A percentile compares a stretch with the other conserved stretches of the same genome.
Evolutionary conservation across 2,888 invertebrate species (phyloP).

Genomic region (Leucophenga montana): DNA sequence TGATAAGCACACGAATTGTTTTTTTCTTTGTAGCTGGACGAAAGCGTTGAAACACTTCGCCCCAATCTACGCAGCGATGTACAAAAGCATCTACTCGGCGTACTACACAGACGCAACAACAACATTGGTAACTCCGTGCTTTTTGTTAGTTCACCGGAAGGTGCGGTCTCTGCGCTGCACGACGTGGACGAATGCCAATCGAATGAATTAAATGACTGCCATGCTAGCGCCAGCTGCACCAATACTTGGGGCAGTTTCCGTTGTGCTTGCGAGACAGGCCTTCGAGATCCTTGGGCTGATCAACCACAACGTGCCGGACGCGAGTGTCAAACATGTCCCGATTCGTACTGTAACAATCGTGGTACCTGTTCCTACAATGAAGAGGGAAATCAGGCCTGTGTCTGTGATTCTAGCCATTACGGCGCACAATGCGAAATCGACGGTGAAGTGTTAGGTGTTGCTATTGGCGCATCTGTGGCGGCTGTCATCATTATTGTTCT

Average conservation of each 20-base stretch:
- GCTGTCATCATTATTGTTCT: constrained; percentile 91
- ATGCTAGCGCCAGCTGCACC: constrained; percentile 82
- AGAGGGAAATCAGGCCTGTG: constrained; percentile 75
- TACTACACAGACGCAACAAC: constrained; percentile 86
- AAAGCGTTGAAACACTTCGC: constrained; percentile 82
- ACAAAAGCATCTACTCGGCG: constrained; percentile 87
- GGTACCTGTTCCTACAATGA: constrained; percentile 87
- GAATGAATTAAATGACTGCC: constrained; percentile 88
- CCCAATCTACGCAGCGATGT: constrained; percentile 83
- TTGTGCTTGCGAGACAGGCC: constrained; percentile 83
- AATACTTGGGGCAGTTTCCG: constrained; percentile 86
- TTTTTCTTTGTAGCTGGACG: constrained; percentile 76
- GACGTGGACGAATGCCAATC: constrained; percentile 92
- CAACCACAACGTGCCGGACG: constrained; percentile 82
- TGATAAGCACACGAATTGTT: no score
- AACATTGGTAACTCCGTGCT: constrained; percentile 91
- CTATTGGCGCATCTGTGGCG: constrained; percentile 90
- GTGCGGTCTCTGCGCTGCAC: constrained; percentile 82
- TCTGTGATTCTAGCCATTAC: constrained; percentile 87
- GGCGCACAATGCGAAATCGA: constrained; percentile 92
- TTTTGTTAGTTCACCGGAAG: constrained; percentile 87
- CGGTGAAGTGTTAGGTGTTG: constrained; percentile 92
- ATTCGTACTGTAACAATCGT: constrained; percentile 86
- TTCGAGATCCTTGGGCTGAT: constrained; percentile 82
- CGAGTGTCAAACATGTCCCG: constrained; percentile 84